Percentiles rank a stretch among this genome's conserved stretches.
Conservation (phyloP, 2,888 invertebrate species). For the Scelioninae gen. 2 region DNA sequence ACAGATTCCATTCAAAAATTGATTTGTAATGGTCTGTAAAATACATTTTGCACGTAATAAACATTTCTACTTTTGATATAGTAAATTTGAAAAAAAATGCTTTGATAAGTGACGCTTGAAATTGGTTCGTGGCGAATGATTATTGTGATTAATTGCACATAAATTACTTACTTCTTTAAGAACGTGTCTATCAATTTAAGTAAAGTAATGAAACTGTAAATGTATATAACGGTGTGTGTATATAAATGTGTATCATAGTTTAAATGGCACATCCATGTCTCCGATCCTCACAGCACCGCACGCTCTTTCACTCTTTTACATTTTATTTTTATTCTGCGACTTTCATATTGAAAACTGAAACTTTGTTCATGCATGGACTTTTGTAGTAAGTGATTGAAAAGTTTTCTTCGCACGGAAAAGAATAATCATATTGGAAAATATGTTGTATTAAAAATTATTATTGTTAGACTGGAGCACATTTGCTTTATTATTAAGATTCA, state of each 20-base stretch:
- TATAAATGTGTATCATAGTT: conserved; percentile 32
- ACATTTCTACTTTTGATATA: too few relatives aligned
- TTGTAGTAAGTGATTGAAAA: neutral
- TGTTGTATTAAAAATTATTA: too few relatives aligned
- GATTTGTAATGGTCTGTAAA: too few relatives aligned
- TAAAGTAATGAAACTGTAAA: neutral
- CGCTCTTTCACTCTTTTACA: conserved; percentile 59
- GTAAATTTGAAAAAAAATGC: neutral
- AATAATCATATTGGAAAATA: too few relatives aligned
- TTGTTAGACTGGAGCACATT: too few relatives aligned
- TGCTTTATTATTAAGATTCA: too few relatives aligned
- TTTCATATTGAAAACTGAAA: neutral
- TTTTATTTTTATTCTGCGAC: neutral
- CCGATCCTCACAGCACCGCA: conserved; percentile 74
- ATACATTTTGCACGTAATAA: too few relatives aligned
- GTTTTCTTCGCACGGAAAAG: too few relatives aligned
- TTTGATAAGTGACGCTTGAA: conserved; percentile 9
- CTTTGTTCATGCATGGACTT: conserved; percentile 22
- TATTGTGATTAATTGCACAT: conserved; percentile 10
- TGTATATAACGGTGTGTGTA: neutral
- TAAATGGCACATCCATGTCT: conserved; percentile 74
- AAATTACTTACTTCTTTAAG: too few relatives aligned
- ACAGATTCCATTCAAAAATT: too few relatives aligned
- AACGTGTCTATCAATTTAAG: neutral
- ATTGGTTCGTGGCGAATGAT: conserved; percentile 26